These are phyloP conservation scores for Oncorhynchus tshawytscha DNA, from an alignment of 2,113 vertebrate species.

Conservation along the genomic window DNA sequence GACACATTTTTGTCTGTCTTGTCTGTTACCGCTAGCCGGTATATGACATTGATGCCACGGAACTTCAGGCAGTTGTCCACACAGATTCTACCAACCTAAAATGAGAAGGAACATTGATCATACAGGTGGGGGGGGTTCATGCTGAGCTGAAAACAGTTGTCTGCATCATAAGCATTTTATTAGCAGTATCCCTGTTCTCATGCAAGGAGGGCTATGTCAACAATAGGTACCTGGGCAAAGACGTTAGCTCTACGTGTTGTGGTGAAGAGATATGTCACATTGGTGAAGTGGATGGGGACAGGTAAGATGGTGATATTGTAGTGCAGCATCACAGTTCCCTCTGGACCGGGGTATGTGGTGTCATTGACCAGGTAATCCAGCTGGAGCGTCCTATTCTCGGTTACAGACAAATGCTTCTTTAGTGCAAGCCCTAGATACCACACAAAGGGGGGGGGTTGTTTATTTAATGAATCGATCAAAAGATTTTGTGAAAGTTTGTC, in stretches of 20 bases:
- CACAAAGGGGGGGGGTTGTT: constrained; percentile 2
- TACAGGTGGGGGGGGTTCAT: too few species aligned
- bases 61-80: constrained; percentile 90
- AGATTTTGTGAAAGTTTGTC: neutral
- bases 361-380: constrained; percentile 90
- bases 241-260: constrained; percentile 79
- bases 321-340: constrained; percentile 80
- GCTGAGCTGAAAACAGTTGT: too few species aligned
- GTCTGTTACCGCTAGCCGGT: constrained; percentile 78
- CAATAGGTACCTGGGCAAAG: constrained; percentile 82
- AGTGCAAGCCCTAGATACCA: constrained; percentile 80
- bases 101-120: constrained; percentile 9
- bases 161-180: too few species aligned
- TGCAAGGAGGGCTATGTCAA: neutral
- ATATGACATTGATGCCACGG: constrained; percentile 83
- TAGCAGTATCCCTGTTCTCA: too few species aligned
- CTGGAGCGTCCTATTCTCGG: constrained; percentile 79
- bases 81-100: constrained; percentile 87
- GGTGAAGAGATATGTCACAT: constrained; percentile 75
- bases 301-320: constrained; percentile 92
- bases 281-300: constrained; percentile 80
- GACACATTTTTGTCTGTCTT: constrained; percentile 62
- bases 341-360: constrained; percentile 82
- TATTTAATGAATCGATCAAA: neutral
- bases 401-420: constrained; percentile 81